Conservation (phyloP, 2,797 vertebrate genomes). For the Tauraco hartlaubi region DNA sequence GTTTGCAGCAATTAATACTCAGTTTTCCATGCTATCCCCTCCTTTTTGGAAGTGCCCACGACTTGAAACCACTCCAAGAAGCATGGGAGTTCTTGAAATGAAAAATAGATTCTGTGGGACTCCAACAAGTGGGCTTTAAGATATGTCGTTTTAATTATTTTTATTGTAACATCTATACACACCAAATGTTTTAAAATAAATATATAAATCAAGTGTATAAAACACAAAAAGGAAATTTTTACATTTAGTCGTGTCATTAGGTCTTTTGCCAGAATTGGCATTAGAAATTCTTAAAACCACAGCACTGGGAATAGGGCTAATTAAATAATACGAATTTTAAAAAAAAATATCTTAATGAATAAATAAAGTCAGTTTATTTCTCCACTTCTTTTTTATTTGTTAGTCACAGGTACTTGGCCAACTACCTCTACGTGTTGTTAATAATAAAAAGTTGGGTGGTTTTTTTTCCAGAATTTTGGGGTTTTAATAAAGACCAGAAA, state of each 20-base stretch:
- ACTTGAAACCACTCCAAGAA: slow-evolving; percentile 48
- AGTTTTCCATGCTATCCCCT: background rate
- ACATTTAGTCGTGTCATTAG: background rate
- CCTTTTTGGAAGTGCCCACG: slow-evolving; percentile 24
- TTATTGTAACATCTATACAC: slow-evolving; percentile 31
- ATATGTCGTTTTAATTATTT: slow-evolving; percentile 58
- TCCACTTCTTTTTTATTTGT: background rate
- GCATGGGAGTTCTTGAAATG: slow-evolving; percentile 45
- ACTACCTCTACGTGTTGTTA: background rate
- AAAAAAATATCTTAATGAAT: background rate
- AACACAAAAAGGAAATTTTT: background rate
- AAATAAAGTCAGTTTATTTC: background rate
- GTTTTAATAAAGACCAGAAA: background rate
- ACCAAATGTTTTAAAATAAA: slow-evolving; percentile 59
- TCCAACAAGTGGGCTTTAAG: slow-evolving; percentile 33
- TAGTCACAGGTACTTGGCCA: background rate
- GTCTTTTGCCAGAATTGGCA: background rate
- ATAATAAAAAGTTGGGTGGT: background rate
- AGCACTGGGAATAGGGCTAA: background rate
- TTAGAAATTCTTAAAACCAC: background rate
- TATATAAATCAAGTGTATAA: slow-evolving; percentile 23
- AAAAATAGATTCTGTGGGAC: slow-evolving; percentile 27
- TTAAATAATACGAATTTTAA: background rate
- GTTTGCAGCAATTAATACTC: slow-evolving; percentile 33
- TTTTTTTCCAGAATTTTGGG: background rate